Conservation (phyloP, 2,797 vertebrate genomes). For the Carapus acus region DNA sequence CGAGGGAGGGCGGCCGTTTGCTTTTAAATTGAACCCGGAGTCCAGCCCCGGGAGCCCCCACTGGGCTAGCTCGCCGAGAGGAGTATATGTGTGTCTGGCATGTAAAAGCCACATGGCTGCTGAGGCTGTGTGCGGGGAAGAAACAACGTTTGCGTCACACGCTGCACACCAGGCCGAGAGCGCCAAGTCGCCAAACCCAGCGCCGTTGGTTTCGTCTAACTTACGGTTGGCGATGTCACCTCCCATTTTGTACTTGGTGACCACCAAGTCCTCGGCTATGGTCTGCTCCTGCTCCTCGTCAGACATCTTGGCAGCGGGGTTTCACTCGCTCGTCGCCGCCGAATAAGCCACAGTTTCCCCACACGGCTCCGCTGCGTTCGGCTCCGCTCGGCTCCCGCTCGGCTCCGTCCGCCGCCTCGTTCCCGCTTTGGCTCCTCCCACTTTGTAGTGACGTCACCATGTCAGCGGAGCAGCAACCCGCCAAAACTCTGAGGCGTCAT, state of each 20-base stretch:
- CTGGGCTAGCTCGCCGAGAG: conserved; percentile 3
- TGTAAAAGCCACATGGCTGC: conserved; percentile 59
- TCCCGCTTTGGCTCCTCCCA: conserved; percentile 30
- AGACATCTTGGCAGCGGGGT: conserved; percentile 76
- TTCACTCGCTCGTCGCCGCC: conserved; percentile 23
- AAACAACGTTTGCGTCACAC: conserved; percentile 14
- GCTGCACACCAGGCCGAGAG: conserved; percentile 34
- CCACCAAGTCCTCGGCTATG: conserved; percentile 84
- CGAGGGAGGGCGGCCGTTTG: conserved; percentile 1
- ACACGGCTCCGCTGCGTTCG: conserved; percentile 9
- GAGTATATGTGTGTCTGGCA: conserved; percentile 35
- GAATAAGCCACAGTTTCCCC: conserved; percentile 2
- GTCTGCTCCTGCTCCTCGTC: conserved; percentile 88
- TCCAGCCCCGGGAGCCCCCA: conserved; percentile 17
- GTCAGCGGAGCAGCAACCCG: conserved; percentile 26
- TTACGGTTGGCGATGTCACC: conserved; percentile 87
- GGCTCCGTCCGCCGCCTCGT: conserved; percentile 13
- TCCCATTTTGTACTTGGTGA: conserved; percentile 91
- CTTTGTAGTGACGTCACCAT: neutral
- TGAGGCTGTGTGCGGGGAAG: conserved; percentile 1
- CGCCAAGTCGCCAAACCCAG: conserved; percentile 9
- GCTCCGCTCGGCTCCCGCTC: conserved; percentile 14
- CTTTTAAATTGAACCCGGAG: neutral
- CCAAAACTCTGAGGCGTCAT: conserved; percentile 34
- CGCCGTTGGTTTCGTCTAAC: conserved; percentile 38